Conservation (phyloP, 2,888 invertebrate genomes). For the Polydrusus tereticollis region DNA sequence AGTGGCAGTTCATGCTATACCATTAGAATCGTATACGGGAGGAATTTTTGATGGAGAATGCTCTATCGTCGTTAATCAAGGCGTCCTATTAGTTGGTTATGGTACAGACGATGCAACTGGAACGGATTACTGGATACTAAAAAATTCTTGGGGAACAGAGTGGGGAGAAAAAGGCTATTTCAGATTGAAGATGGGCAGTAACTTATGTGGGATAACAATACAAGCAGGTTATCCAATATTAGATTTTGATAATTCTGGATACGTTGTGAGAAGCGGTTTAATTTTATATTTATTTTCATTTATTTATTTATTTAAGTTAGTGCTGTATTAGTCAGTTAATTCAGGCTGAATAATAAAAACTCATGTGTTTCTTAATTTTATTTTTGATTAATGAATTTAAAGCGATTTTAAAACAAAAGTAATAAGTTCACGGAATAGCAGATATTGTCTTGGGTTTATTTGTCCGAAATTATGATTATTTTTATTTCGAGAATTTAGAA, state of each 20-base stretch:
- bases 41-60: constrained; percentile 23
- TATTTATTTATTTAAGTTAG: neutral
- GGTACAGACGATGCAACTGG: constrained; percentile 6
- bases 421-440: no score
- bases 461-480: no score
- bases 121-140: constrained; percentile 26
- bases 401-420: no score
- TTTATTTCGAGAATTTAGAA: no score
- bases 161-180: constrained; percentile 36
- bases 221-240: constrained; percentile 30
- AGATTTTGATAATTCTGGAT: constrained; percentile 2
- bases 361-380: no score
- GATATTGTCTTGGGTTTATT: no score
- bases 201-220: constrained; percentile 23
- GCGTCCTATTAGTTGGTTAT: constrained; percentile 31
- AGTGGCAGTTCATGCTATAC: constrained; percentile 20
- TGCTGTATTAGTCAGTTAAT: no score
- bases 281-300: neutral
- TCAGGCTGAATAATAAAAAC: no score
- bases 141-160: constrained; percentile 31
- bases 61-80: constrained; percentile 10
- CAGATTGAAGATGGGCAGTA: constrained; percentile 8
- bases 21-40: neutral
- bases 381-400: no score
- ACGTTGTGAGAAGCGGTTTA: neutral